These are phyloP conservation scores for Orchestia grillus DNA, from an alignment of 1,140 invertebrate genomes.

Conservation along the genomic window DNA sequence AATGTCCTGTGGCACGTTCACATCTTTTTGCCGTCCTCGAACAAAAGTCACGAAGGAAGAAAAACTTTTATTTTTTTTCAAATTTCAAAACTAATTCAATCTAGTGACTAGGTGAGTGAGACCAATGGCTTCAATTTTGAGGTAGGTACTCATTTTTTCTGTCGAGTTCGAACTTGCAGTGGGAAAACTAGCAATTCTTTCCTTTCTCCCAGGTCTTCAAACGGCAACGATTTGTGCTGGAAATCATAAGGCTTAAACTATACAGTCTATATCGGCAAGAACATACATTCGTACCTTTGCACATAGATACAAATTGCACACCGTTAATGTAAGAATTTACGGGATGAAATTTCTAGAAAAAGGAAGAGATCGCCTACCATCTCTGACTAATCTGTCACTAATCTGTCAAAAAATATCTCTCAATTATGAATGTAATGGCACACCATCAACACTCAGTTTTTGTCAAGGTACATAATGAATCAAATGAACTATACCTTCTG, in stretches of 20 bases:
- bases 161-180: background rate
- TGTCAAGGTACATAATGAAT: too few relatives aligned
- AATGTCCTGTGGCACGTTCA: background rate
- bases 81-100: background rate
- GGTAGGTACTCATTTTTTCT: background rate
- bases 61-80: background rate
- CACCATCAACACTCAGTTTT: too few relatives aligned
- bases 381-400: too few relatives aligned
- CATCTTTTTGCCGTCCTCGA: background rate
- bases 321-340: too few relatives aligned
- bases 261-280: background rate
- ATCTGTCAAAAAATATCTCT: too few relatives aligned
- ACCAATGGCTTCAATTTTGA: background rate
- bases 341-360: too few relatives aligned
- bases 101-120: background rate
- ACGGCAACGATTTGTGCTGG: background rate
- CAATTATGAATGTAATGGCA: too few relatives aligned
- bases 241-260: background rate
- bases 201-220: background rate
- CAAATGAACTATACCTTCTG: too few relatives aligned
- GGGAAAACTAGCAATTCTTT: background rate
- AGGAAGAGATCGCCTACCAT: too few relatives aligned
- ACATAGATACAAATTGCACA: background rate
- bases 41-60: background rate
- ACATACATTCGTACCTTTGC: background rate